A percentile compares a stretch with the other conserved stretches of the same genome.
These are phyloP conservation scores for Acropora tenuis DNA, from an alignment of 64 coral and sea anemone genomes.

Conservation along the genomic window DNA sequence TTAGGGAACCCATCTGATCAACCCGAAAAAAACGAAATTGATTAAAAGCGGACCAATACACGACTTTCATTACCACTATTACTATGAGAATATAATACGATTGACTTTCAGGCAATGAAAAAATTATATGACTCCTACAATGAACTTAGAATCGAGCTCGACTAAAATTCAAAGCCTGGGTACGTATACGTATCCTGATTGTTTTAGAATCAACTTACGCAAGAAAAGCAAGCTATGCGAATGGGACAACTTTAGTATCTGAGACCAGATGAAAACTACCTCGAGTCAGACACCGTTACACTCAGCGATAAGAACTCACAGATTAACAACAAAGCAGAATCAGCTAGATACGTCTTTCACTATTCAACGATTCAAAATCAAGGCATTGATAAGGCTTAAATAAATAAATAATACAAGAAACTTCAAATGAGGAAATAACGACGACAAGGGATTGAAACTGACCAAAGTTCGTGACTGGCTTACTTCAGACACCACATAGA, in stretches of 20 bases:
- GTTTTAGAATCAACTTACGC: too few species aligned
- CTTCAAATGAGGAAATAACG: neutral
- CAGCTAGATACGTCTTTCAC: conserved; percentile 18
- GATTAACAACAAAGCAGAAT: conserved; percentile 38
- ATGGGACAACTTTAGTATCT: too few species aligned
- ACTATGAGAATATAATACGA: neutral
- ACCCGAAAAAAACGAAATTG: neutral
- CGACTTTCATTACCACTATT: neutral
- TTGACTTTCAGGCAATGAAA: neutral
- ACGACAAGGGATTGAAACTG: conserved; percentile 9
- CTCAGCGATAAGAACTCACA: neutral
- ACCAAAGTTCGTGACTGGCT: neutral
- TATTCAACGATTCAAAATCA: conserved; percentile 22
- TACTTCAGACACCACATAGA: neutral
- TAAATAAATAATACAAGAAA: conserved; percentile 46
- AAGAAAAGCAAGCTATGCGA: too few species aligned
- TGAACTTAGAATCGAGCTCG: too few species aligned
- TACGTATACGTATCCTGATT: too few species aligned
- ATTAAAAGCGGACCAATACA: conserved; percentile 30
- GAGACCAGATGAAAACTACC: too few species aligned
- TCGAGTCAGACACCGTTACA: neutral
- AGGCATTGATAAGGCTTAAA: conserved; percentile 5
- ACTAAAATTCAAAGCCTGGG: too few species aligned
- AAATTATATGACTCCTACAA: neutral
- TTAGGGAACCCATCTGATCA: conserved; percentile 22